These are phyloP conservation scores for Falco novaeseelandiae DNA, from an alignment of 2,797 vertebrate species.

Conservation along the genomic window DNA sequence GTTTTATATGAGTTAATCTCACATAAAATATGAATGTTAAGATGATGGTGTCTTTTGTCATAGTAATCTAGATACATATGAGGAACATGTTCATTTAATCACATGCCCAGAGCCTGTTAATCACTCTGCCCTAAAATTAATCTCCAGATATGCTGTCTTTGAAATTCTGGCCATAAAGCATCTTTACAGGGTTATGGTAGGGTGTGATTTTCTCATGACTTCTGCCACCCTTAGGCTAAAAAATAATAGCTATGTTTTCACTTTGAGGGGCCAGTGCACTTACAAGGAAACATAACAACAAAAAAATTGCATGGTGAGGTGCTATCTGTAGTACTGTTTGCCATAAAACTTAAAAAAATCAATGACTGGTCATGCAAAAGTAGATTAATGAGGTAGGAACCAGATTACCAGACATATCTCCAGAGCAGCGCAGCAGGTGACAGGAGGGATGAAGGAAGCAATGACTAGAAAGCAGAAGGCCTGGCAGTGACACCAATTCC, in stretches of 20 bases:
- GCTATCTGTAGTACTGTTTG: neutral
- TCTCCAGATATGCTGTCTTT: neutral
- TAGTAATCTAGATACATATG: neutral
- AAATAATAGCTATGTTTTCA: neutral
- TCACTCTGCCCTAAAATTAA: neutral
- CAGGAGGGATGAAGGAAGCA: neutral
- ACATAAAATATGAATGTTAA: neutral
- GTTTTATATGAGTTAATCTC: neutral
- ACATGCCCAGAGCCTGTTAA: neutral
- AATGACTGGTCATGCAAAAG: neutral
- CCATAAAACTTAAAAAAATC: neutral
- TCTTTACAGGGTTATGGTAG: neutral
- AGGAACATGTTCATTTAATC: neutral
- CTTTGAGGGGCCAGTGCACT: neutral
- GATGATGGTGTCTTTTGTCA: neutral
- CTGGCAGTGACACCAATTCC: neutral
- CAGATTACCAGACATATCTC: neutral
- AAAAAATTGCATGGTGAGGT: neutral
- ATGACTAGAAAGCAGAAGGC: neutral
- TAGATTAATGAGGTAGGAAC: neutral
- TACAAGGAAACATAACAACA: neutral
- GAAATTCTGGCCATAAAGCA: neutral
- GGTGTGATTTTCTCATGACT: neutral
- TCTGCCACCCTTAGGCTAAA: neutral
- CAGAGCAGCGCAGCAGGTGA: fast-evolving